These are phyloP conservation scores for Aplysia californica DNA, from an alignment of 1,140 invertebrate genomes.

Conservation along the genomic window DNA sequence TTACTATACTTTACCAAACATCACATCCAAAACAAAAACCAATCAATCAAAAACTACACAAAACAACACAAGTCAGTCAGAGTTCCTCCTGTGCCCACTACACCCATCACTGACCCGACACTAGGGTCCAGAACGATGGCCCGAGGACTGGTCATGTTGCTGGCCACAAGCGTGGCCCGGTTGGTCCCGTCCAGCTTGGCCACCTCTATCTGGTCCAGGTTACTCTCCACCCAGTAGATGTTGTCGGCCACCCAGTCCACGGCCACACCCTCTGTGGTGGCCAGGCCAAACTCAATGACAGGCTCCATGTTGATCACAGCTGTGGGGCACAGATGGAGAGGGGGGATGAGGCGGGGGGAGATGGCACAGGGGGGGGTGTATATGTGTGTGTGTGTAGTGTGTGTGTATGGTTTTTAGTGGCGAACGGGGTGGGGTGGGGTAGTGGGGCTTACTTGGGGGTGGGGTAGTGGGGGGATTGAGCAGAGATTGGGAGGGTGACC, in stretches of 20 bases:
- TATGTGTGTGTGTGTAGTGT: no score
- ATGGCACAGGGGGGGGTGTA: no score
- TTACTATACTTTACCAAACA: not conserved
- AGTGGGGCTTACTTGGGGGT: no score
- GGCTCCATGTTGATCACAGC: slow-evolving; percentile 83
- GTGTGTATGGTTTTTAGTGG: no score
- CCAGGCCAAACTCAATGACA: slow-evolving; percentile 84
- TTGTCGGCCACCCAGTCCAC: slow-evolving; percentile 98
- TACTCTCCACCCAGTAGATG: slow-evolving; percentile 94
- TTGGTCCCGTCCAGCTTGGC: slow-evolving; percentile 83
- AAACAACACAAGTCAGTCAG: not conserved
- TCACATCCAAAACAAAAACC: not conserved
- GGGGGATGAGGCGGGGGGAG: no score
- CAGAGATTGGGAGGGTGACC: no score
- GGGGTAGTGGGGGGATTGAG: no score
- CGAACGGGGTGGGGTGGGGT: no score
- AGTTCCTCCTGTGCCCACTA: not conserved
- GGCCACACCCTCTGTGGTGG: slow-evolving; percentile 90
- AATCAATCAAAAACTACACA: not conserved
- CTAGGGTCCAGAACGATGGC: slow-evolving; percentile 88
- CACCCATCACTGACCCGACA: slow-evolving; percentile 74
- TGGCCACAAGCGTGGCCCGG: slow-evolving; percentile 83
- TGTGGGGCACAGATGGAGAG: no score
- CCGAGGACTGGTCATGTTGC: slow-evolving; percentile 86
- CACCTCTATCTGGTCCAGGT: slow-evolving; percentile 91